Evolutionary conservation across 92 coral and sea anemone species (phyloP), one percentile per base, ranked within the genome.

Genomic region (Pocillopora grandis): DNA sequence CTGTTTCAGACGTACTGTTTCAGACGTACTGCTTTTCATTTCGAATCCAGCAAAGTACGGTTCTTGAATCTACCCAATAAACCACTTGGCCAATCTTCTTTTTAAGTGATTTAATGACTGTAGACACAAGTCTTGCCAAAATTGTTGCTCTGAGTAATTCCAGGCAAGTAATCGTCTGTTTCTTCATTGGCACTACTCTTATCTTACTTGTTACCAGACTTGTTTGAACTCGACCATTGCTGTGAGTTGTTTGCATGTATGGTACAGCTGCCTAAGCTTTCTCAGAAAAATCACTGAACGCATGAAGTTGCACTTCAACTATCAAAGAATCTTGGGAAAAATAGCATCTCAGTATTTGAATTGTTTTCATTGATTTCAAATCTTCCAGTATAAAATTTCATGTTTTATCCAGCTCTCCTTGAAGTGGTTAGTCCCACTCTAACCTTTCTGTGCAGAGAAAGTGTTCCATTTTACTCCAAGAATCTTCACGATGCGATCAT

Each of bases 381-480:
- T 90, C 90, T 52, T 66, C 57, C 20, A 86, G 13, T 31, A 90
- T 20, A 58, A 23, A 16, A 60, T 81, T 86, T 90, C 93, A 90
- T 57, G 82, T 75, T 21, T 77, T 79, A 42, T 82, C 70, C 61
- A 56, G 15, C 58, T 74, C 75, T 37, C 84, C 93, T 71, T 77
- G 90, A 80, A 90, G 81, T 60, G 67, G 80, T 57, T 77, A 88
- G 82, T 92, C 95, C 95, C 92, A 92, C 19, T 67, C 90, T 7
- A 76, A 12, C 69, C 76, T 89, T 36, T 86, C 89, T 37, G 84
- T 66, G 87, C 92, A 89, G 68, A 92, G 63, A 62, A 80, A 42
- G 76, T 87, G 61, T 87, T 82, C 87, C 90, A 87, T 36, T 78
- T 18, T 62, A 80, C 70, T 52, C 90, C 90, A 49, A 87, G 75